Evolutionary conservation across 1,140 invertebrate genomes (phyloP).

Genomic region (Trichonephila clavipes): DNA sequence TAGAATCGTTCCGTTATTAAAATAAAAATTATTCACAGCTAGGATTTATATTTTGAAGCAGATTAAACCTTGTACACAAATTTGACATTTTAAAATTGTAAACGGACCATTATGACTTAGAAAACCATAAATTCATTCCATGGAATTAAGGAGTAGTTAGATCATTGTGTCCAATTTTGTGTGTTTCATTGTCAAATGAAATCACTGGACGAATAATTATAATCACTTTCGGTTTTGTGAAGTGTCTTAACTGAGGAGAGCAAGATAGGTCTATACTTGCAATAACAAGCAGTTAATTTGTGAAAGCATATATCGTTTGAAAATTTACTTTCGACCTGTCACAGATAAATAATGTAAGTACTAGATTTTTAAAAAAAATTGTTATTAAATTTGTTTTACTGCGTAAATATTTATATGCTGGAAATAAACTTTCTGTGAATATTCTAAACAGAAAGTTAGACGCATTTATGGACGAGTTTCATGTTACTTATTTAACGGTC

Average conservation of each 20-base stretch:
- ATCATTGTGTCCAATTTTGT: not conserved
- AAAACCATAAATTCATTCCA: not conserved
- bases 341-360: constrained; percentile 3
- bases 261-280: not conserved
- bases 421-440: too few species aligned
- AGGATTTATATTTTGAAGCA: not conserved
- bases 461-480: too few species aligned
- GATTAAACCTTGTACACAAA: not conserved
- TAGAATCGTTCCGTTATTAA: not conserved
- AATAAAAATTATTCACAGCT: not conserved
- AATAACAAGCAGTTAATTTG: not conserved
- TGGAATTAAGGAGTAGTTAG: not conserved
- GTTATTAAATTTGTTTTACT: not conserved
- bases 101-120: not conserved
- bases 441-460: not conserved
- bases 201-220: not conserved
- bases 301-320: not conserved
- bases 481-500: not conserved
- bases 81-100: not conserved
- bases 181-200: constrained; percentile 27
- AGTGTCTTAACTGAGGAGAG: not conserved
- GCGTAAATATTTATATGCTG: too few species aligned
- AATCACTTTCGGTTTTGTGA: not conserved
- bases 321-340: not conserved
- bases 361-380: not conserved